Evolutionary conservation across 2,113 vertebrate species (phyloP).

Genomic region (Serilophus lunatus): DNA sequence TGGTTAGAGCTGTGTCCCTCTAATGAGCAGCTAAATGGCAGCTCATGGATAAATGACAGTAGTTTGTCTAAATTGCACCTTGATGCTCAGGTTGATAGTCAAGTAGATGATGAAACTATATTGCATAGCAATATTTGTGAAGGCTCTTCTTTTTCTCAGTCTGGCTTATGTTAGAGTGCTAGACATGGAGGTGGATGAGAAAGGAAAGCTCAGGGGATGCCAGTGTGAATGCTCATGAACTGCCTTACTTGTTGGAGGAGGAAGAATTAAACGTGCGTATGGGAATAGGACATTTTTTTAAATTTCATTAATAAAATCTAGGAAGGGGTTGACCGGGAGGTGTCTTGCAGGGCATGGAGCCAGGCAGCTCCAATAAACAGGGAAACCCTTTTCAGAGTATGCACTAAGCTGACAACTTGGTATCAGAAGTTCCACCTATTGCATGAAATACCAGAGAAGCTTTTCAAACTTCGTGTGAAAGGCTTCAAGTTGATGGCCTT

Average conservation of each 20-base stretch:
- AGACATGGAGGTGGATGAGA: neutral
- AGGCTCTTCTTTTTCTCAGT: neutral
- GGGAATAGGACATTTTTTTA: slow-evolving; percentile 13
- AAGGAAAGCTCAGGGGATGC: neutral
- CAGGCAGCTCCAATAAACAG: slow-evolving; percentile 11
- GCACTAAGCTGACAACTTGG: neutral
- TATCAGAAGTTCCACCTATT: neutral
- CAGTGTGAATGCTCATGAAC: neutral
- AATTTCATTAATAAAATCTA: slow-evolving; percentile 21
- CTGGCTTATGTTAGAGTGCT: neutral
- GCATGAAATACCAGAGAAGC: neutral
- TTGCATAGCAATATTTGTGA: neutral
- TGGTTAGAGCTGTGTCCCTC: neutral
- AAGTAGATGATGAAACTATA: neutral
- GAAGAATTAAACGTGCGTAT: neutral
- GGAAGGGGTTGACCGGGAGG: neutral
- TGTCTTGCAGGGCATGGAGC: neutral
- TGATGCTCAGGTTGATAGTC: neutral
- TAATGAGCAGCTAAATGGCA: neutral
- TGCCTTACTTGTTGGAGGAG: neutral
- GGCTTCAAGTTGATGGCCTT: neutral
- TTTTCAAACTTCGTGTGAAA: neutral
- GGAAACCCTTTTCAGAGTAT: neutral
- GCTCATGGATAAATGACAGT: neutral
- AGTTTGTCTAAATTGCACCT: neutral